Base-by-base conservation (phyloP, 2,797 vertebrate species). In the Erpetoichthys calabaricus region DNA sequence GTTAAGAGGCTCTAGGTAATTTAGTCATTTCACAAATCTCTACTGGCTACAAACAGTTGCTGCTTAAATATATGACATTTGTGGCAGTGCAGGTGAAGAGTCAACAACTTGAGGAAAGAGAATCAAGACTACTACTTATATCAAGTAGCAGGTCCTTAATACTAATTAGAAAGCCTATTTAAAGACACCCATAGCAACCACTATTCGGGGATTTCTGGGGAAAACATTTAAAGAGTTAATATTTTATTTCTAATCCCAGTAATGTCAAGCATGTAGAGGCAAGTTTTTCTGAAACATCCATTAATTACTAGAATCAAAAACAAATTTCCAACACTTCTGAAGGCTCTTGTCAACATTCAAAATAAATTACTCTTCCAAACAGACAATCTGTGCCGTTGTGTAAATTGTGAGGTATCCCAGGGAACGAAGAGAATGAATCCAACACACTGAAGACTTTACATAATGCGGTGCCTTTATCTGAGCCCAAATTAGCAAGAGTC, bases 231-330 rank as follows among this genome's bases (percentile, higher is more conserved):
- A 42, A 7, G 41, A 41, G 53, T 54, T 54, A 54, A 54, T 45
- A 45, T 54, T 59, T 59, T 45, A 53, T 45, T 54, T 59, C 44
- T 53, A n/a, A 45, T 47, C 58, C 54, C 42, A 45, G 45, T 52
- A 44, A 54, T 59, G 51, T 53, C 57, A 45, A 10, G 8, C 50
- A 53, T 5, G 10, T 45, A 59, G 51, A 54, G 44, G 45, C 58
- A 59, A 59, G 44, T 42, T 7, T 10, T 53, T 45, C 43, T 45
- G 51, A 44, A 46, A 59, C 53, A 59, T 54, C 51, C 51, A 54
- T 45, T 45, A 59, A 41, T 42, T 45, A 42, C 58, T 41, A 51
- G 57, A 59, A 59, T 53, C 44, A 44, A 43, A 41, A 54, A 54
- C 42, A 53, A 46, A 51, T 52, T 44, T 52, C 25, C 8, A 5